Percentiles rank a stretch among this genome's conserved stretches.
Conservation (phyloP, 2,113 vertebrate species). For the Myotis davidii region DNA sequence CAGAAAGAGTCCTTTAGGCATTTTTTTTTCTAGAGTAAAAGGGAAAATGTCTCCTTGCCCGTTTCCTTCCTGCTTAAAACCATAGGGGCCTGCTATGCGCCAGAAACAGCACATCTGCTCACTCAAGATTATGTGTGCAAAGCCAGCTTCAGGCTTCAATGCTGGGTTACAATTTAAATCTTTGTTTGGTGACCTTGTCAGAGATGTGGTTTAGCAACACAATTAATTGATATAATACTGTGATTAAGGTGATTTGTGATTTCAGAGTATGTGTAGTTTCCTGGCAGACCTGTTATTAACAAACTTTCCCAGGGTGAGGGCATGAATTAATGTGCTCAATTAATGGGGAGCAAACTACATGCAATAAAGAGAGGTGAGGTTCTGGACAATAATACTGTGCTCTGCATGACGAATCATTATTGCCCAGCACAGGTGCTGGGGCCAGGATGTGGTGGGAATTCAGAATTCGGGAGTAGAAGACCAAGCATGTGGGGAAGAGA, state of each 20-base stretch:
- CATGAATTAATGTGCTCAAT: not conserved
- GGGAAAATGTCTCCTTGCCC: not conserved
- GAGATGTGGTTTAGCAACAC: not conserved
- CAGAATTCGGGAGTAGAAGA: not conserved
- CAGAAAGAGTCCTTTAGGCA: not conserved
- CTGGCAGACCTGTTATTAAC: not conserved
- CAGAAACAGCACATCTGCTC: not conserved
- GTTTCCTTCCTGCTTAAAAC: not conserved
- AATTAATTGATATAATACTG: not conserved
- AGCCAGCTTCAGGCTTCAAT: not conserved
- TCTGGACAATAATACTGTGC: not conserved
- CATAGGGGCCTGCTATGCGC: not conserved
- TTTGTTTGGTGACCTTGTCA: not conserved
- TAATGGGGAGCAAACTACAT: not conserved
- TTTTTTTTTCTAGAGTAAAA: conserved; percentile 10
- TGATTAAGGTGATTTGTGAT: not conserved
- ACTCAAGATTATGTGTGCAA: not conserved
- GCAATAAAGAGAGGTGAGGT: not conserved
- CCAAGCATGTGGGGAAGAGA: not conserved
- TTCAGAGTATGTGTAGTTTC: not conserved
- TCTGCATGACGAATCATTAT: not conserved
- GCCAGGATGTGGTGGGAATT: not conserved
- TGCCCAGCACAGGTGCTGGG: not conserved
- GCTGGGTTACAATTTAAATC: not conserved
- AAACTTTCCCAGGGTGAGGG: not conserved